Percentiles rank a stretch among this genome's conserved stretches.
These are phyloP conservation scores for Phaethornis superciliosus DNA, from an alignment of 2,113 vertebrate genomes.

Conservation along the genomic window DNA sequence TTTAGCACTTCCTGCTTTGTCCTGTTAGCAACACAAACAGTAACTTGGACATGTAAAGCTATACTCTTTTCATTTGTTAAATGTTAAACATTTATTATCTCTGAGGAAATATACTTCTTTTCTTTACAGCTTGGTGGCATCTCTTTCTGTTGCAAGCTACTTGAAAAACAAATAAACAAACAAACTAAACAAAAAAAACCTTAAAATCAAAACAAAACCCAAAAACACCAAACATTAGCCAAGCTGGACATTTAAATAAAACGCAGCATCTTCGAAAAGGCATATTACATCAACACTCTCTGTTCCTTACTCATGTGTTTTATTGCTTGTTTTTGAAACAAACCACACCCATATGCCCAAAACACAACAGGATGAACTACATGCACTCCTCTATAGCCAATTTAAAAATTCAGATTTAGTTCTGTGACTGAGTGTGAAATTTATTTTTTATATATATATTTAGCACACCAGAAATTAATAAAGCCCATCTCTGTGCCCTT, in stretches of 20 bases:
- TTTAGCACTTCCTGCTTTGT: neutral
- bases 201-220: too few species aligned
- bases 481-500: neutral
- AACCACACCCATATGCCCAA: neutral
- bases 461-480: neutral
- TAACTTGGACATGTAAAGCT: neutral
- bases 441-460: neutral
- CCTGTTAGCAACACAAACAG: neutral
- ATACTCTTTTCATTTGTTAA: neutral
- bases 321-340: neutral
- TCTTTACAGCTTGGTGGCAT: neutral
- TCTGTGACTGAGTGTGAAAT: neutral
- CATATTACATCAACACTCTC: neutral
- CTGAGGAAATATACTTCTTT: neutral
- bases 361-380: neutral
- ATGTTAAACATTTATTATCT: neutral
- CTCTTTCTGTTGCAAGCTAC: neutral
- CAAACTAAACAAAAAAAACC: neutral
- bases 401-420: neutral
- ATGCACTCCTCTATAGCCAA: neutral
- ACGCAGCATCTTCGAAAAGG: neutral
- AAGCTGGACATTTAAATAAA: neutral
- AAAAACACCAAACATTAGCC: neutral
- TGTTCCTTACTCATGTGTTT: fast-evolving
- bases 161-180: neutral